Evolutionary conservation across 2,888 invertebrate species (phyloP).

Genomic region (Volucella bombylans): DNA sequence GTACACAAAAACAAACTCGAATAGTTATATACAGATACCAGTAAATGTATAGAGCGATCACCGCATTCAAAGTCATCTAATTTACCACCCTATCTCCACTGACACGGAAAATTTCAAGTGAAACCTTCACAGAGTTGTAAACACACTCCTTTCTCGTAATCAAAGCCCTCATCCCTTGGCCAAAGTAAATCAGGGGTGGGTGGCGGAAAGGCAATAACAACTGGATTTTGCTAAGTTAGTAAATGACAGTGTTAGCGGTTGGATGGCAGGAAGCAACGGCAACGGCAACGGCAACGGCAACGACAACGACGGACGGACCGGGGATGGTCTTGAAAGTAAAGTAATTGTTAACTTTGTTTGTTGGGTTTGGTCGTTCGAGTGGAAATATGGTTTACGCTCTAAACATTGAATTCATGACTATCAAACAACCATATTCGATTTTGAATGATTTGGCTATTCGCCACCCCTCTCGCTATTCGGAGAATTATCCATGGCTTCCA

Average conservation of each 20-base stretch:
- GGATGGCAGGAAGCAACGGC: neutral
- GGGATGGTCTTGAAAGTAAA: neutral
- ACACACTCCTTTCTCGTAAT: constrained; percentile 2
- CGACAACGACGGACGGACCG: neutral
- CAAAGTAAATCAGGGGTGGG: neutral
- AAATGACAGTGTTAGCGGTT: too few relatives aligned
- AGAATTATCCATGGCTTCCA: constrained; percentile 43
- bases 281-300: too few relatives aligned
- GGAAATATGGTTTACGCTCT: constrained; percentile 52
- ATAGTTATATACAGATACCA: neutral
- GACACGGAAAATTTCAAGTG: constrained; percentile 15
- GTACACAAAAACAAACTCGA: constrained; percentile 1
- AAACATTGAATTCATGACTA: constrained; percentile 38
- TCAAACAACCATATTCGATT: constrained; percentile 35
- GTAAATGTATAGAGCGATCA: constrained; percentile 8
- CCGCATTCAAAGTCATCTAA: neutral
- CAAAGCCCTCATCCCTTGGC: neutral
- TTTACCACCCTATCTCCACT: constrained; percentile 15
- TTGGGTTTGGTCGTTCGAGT: constrained; percentile 55
- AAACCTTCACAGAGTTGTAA: constrained; percentile 25
- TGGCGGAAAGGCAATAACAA: too few relatives aligned
- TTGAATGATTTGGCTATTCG: neutral
- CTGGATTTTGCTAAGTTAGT: constrained; percentile 8
- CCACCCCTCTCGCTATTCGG: neutral
- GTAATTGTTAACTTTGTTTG: constrained; percentile 39